phyloP scores from a whole-genome alignment of 53 echinoderm and acorn worm species.

The Glandiceps talaboti region DNA sequence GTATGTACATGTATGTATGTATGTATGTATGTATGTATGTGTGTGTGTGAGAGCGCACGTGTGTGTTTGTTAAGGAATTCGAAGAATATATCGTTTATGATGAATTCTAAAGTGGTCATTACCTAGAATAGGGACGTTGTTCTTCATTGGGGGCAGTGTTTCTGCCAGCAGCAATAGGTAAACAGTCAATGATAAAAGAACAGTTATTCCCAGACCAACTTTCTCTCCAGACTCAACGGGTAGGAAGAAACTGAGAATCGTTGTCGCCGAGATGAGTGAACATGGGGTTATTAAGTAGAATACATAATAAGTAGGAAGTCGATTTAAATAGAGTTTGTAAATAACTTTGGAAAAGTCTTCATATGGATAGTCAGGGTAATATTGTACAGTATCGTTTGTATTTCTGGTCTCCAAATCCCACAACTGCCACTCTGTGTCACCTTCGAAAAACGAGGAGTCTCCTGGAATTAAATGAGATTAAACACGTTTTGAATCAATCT shows the following conservation, averaged over 20 bases:
- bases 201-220: constrained; percentile 91
- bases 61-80: too few species aligned
- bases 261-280: constrained; percentile 70
- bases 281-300: constrained; percentile 99
- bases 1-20: too few species aligned
- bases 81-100: too few species aligned
- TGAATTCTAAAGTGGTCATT: too few species aligned
- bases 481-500: too few species aligned
- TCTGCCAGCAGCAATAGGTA: constrained; percentile 87
- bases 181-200: constrained; percentile 86
- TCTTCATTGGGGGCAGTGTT: constrained; percentile 52
- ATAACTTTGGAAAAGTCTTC: constrained; percentile 61
- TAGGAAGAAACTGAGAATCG: constrained; percentile 93
- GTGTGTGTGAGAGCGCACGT: too few species aligned
- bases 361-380: constrained; percentile 55
- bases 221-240: constrained; percentile 96
- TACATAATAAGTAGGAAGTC: constrained; percentile 88
- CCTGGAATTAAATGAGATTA: too few species aligned
- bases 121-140: constrained; percentile 90
- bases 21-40: too few species aligned
- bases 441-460: background rate
- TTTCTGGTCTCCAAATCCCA: background rate
- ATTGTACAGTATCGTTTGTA: background rate
- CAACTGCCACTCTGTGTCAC: background rate
- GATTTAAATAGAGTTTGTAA: constrained; percentile 60